These are phyloP conservation scores for Tetheella fluctuosa DNA, from an alignment of 2,888 invertebrate species.

Conservation along the genomic window DNA sequence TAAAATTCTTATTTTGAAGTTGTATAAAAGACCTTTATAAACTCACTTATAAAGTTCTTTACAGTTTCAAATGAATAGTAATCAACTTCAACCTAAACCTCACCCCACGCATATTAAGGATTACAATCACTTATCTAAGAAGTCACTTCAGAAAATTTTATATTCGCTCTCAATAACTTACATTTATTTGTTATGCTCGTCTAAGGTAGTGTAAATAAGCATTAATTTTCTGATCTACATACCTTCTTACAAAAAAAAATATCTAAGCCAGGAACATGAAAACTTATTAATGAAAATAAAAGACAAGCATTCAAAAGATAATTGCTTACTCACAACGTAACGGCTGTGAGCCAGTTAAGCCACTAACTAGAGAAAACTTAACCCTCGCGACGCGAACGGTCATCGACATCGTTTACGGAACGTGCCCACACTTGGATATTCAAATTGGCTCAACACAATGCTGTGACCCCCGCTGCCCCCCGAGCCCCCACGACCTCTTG, in stretches of 20 bases:
- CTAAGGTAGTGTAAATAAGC: too few relatives aligned
- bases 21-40: conserved; percentile 11
- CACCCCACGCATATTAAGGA: not conserved
- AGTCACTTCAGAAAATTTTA: too few relatives aligned
- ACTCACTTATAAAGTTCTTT: conserved; percentile 11
- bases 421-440: conserved; percentile 74
- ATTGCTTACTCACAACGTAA: conserved; percentile 31
- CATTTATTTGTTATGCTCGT: too few relatives aligned
- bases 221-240: too few relatives aligned
- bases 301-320: conserved; percentile 28
- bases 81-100: not conserved
- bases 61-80: conserved; percentile 9
- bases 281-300: too few relatives aligned
- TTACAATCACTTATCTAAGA: too few relatives aligned
- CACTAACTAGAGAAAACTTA: conserved; percentile 32
- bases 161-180: too few relatives aligned
- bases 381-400: conserved; percentile 26
- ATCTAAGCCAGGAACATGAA: too few relatives aligned
- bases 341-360: conserved; percentile 16
- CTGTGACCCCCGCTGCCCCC: conserved; percentile 37
- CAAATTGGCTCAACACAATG: conserved; percentile 72
- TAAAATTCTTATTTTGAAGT: conserved; percentile 12
- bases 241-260: too few relatives aligned
- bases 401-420: conserved; percentile 64
- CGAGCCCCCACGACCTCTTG: conserved; percentile 37